Evolutionary conservation across 2,113 vertebrate genomes (phyloP).

Genomic region (Pseudopipra pipra): DNA sequence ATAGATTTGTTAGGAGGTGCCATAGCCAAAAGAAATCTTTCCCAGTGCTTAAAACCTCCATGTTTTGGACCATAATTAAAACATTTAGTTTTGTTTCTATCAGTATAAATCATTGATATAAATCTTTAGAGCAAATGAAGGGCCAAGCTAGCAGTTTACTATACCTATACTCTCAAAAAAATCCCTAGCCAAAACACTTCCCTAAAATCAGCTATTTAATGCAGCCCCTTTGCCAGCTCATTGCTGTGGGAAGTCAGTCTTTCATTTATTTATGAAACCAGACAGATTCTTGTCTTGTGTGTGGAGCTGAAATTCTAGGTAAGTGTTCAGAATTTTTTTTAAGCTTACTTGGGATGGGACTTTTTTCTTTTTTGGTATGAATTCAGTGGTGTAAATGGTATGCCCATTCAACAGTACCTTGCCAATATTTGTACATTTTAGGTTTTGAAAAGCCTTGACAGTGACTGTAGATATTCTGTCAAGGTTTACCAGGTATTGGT

Average conservation of each 20-base stretch:
- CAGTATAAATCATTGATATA: background rate
- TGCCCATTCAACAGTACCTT: background rate
- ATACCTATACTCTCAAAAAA: constrained; percentile 69
- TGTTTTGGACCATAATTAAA: background rate
- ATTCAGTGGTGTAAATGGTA: background rate
- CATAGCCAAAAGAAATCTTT: background rate
- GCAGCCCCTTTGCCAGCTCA: constrained; percentile 47
- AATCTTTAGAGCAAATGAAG: background rate
- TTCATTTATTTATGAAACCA: constrained; percentile 24
- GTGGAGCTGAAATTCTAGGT: constrained; percentile 49
- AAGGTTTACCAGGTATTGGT: background rate
- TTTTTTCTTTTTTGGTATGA: background rate
- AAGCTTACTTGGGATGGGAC: background rate
- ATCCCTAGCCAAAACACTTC: constrained; percentile 76
- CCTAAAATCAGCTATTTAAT: constrained; percentile 79
- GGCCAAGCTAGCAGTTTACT: constrained; percentile 28
- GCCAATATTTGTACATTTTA: background rate
- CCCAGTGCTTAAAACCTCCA: background rate
- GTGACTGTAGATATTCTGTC: background rate
- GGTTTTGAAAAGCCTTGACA: background rate
- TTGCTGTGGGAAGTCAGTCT: constrained; percentile 26
- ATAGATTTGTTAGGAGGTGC: background rate
- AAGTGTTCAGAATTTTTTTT: constrained; percentile 40
- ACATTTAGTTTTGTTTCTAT: background rate
- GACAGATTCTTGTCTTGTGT: background rate